Evolutionary conservation across 2,113 vertebrate genomes (phyloP), one percentile per base, ranked within the genome.

Genomic region (Pyxicephalus adspersus): DNA sequence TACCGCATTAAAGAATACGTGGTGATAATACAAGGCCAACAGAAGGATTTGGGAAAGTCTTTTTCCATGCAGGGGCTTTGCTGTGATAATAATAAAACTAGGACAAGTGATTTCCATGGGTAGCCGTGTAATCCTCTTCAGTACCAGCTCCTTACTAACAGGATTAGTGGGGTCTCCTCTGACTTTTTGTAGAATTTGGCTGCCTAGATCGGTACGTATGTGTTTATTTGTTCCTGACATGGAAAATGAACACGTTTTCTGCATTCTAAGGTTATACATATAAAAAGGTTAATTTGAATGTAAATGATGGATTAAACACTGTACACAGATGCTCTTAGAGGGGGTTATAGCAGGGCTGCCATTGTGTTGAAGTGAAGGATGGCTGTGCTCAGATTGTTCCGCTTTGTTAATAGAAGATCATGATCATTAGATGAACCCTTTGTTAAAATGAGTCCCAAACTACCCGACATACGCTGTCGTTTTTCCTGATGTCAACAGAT

Each of bases 401-500:
- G 91, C 89, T 91, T 88, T 80, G 86, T 94, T 94, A 94, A 91
- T 93, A 93, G 92, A 90, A 87, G 85, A 88, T 95, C 89, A 93
- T 81, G 88, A 93, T 89, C 89, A 91, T 93, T 92, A 93, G 87
- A 92, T 92, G 89, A 89, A 84, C 87, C 92, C 93, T 91, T 92
- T 91, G 94, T 92, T 91, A 88, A 83, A 87, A 89, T 90, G 91
- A 91, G 92, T 16, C 66, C 89, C 94, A 89, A 88, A 91, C 92
- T 95, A 93, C 92, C 95, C 93, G 95, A 95, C 96, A 97, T 96
- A 96, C 95, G 96, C 94, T 88, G 85, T 90, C 93, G 93, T 93
- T 95, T 92, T 93, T 90, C 86, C 85, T 90, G 92, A 92, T 93
- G 90, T 94, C 94, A 98, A 96, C 97, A 99, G 97, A 99, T 98